Evolutionary conservation across 2,113 vertebrate species (phyloP), one percentile per base, ranked within the genome.

Genomic region (Scomber colias): DNA sequence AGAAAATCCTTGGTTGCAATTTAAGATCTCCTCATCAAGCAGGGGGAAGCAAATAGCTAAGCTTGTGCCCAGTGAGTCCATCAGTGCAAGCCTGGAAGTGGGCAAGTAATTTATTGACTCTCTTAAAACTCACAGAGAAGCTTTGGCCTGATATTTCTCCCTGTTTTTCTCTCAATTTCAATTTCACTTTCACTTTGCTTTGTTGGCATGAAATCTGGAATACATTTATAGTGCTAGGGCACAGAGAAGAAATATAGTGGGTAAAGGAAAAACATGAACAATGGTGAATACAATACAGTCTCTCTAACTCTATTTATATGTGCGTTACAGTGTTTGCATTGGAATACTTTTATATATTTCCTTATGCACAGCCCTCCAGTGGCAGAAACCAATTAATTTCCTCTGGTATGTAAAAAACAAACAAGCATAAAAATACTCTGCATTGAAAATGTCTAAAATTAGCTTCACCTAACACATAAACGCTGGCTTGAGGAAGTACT

Each of bases 21-120:
- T 77, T 71, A 67, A 75, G 27, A 14, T 87, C 11, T 82, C 48
- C 40, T 82, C 24, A 1, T 70, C 51, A 50, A 69, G 63, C 63
- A 16, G 40, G n/a, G 49, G 30, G 81, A 21, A 51, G 11, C 10
- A 2, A 40, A 50, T 57, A 66, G 15, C 30, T 68, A n/a, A 69
- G 81, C 40, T 11, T 40, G 63, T 70, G 71, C 35, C 40, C 48
- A 59, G 69, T 51, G 56, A 67, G 35, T 81, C 56, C 53, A 48
- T 78, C 54, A 70, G 19, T n/a, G 35, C 65, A 40, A 71, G 67
- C 61, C 61, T 66, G 71, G 74, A 82, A 71, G 62, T 54, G 73
- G 68, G 50, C 74, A 72, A 72, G 45, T 61, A 24, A 11, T 86
- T 75, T 82, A 71, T 64, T 84, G 54, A 71, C 46, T 85, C 70